phyloP scores from a whole-genome alignment of 2,113 vertebrate genomes.

The Hippoglossus stenolepis region DNA sequence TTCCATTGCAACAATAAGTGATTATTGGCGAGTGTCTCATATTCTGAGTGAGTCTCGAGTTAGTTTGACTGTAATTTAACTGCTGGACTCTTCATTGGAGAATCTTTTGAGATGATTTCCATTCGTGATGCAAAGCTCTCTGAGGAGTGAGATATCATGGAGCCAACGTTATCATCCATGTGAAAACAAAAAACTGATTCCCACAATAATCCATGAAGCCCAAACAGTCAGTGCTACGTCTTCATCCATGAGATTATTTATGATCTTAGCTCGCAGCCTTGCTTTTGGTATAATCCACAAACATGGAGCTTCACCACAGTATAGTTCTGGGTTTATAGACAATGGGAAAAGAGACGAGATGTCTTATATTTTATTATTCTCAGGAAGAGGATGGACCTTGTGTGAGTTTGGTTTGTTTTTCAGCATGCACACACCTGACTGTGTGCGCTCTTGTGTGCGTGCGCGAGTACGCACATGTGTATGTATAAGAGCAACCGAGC shows the following conservation, averaged over 20 bases:
- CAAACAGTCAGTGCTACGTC: not conserved
- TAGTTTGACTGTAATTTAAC: too few relatives aligned
- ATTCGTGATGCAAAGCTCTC: not conserved
- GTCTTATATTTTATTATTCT: not conserved
- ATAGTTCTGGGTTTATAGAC: not conserved
- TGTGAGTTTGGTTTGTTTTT: not conserved
- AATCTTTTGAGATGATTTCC: not conserved
- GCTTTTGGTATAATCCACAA: conserved; percentile 14
- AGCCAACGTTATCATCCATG: conserved; percentile 19
- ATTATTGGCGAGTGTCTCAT: too few relatives aligned
- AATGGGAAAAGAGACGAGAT: not conserved
- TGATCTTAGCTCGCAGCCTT: conserved; percentile 6
- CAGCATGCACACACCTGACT: not conserved
- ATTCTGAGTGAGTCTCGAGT: too few relatives aligned
- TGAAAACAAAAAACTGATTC: conserved; percentile 23
- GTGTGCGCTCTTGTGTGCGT: conserved; percentile 8
- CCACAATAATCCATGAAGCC: conserved; percentile 19
- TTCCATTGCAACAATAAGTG: too few relatives aligned
- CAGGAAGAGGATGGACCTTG: not conserved
- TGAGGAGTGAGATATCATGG: not conserved
- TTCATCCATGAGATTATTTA: conserved; percentile 37
- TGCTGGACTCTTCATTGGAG: not conserved
- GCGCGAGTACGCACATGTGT: conserved; percentile 4
- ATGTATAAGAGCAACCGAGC: conserved; percentile 32
- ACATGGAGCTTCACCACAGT: not conserved